phyloP scores from a whole-genome alignment of 2,113 vertebrate species.

The Chionodraco myersi region DNA sequence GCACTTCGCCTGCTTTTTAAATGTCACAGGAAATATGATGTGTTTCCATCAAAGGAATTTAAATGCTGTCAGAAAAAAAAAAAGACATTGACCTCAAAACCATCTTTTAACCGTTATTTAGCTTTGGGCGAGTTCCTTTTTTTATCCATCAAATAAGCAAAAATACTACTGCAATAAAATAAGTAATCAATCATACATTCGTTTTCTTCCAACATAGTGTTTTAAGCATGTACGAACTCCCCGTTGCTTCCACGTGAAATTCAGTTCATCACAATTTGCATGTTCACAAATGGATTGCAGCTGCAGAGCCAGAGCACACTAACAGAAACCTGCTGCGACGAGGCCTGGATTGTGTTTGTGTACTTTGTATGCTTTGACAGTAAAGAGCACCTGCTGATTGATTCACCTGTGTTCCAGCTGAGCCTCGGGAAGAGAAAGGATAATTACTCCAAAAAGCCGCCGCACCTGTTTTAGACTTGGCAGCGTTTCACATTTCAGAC shows the following conservation, averaged over 20 bases:
- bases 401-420: constrained; percentile 41
- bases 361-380: constrained; percentile 31
- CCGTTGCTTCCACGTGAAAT: background rate
- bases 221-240: background rate
- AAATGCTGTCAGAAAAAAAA: background rate
- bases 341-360: constrained; percentile 41
- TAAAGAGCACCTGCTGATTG: constrained; percentile 50
- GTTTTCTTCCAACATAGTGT: background rate
- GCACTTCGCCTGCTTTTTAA: constrained; percentile 19
- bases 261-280: constrained; percentile 10
- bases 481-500: constrained; percentile 32
- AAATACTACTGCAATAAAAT: background rate
- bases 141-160: too few species aligned
- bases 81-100: background rate
- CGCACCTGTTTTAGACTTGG: constrained; percentile 34
- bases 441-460: constrained; percentile 49
- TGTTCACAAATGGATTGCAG: constrained; percentile 22
- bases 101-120: background rate
- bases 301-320: constrained; percentile 6
- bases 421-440: constrained; percentile 47
- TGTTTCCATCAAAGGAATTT: constrained; percentile 27
- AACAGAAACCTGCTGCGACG: constrained; percentile 39
- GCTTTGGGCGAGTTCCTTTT: background rate
- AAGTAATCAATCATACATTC: background rate
- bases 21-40: constrained; percentile 49